A percentile compares a stretch with the other conserved stretches of the same genome.
Evolutionary conservation across 2,113 vertebrate genomes (phyloP).

Genomic region (Amia ocellicauda): DNA sequence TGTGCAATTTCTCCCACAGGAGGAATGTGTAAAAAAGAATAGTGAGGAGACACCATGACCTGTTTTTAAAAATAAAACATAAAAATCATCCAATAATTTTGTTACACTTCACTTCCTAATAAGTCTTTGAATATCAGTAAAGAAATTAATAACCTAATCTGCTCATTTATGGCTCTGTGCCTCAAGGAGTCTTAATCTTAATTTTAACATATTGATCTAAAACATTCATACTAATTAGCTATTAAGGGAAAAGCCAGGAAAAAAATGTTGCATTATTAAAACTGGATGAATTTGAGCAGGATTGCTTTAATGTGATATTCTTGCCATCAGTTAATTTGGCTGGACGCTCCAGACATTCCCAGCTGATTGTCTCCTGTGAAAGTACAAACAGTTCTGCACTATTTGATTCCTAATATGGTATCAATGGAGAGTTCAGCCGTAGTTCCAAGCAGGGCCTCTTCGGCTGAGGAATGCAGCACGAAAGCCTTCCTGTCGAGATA

Average conservation of each 20-base stretch:
- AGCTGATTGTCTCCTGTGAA: conserved; percentile 57
- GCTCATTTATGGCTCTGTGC: not conserved
- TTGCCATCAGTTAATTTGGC: conserved; percentile 52
- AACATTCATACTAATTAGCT: conserved; percentile 3
- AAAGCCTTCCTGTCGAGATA: conserved; percentile 50
- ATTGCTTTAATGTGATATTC: conserved; percentile 30
- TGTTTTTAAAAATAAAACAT: not conserved
- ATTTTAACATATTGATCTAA: not conserved
- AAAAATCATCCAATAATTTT: not conserved
- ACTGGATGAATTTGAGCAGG: not conserved
- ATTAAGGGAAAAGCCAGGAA: not conserved
- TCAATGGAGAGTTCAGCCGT: conserved; percentile 48
- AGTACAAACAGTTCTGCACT: conserved; percentile 43
- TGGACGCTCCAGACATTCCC: conserved; percentile 58
- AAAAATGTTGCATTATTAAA: not conserved
- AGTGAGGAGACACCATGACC: not conserved
- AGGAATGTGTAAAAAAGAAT: not conserved
- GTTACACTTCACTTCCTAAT: not conserved
- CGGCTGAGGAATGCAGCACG: conserved; percentile 58
- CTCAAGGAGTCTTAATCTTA: not conserved
- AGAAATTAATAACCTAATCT: not conserved
- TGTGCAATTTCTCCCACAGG: too few species aligned
- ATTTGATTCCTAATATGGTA: conserved; percentile 75
- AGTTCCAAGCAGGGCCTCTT: conserved; percentile 57
- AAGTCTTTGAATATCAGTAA: not conserved